Evolutionary conservation across 2,113 vertebrate genomes (phyloP), one percentile per base, ranked within the genome.

Genomic region (Sylvietta virens): DNA sequence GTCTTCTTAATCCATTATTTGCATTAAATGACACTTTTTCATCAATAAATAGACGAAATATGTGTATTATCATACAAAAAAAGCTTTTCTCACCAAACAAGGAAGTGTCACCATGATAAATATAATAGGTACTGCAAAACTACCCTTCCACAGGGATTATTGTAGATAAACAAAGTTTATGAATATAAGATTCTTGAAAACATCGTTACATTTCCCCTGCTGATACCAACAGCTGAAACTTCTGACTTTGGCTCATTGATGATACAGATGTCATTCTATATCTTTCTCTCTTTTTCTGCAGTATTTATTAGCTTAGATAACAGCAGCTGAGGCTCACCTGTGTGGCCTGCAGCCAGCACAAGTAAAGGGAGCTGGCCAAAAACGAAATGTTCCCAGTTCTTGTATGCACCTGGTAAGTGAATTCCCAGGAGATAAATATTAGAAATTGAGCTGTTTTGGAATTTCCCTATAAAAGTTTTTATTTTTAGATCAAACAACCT

Each of bases 301-400:
- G 62, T 48, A 40, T 90, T 95, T 87, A 19, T 44, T 57, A 70
- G 81, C n/a, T 96, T 89, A 89, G 74, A 80, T 89, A 96, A 92
- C 33, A 90, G 51, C 77, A 91, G 61, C 72, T 74, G 82, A 96
- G 60, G 15, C 76, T 91, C 88, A 96, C 92, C 94, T 96, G 91
- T 4, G 6, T 92, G 92, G 85, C 76, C 19, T 87, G 31, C 33
- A 84, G 88, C 83, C 81, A 90, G 47, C 22, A 65, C 3, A 51
- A 81, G 40, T 26, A 44, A 80, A 44, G 13, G 35, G 65, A 90
- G 58, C 42, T 64, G 57, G 90, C 94, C 92, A 96, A 80, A 94
- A 94, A 92, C 78, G 85, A 96, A 94, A 82, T 81, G 65, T 96
- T 96, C 40, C 54, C 62, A 44, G n/a, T 47, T 74, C 42, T 69